Percentiles rank a stretch among this genome's conserved stretches.
These are phyloP conservation scores for Lepidonotus clava DNA, from an alignment of 2,888 invertebrate species.

Conservation along the genomic window DNA sequence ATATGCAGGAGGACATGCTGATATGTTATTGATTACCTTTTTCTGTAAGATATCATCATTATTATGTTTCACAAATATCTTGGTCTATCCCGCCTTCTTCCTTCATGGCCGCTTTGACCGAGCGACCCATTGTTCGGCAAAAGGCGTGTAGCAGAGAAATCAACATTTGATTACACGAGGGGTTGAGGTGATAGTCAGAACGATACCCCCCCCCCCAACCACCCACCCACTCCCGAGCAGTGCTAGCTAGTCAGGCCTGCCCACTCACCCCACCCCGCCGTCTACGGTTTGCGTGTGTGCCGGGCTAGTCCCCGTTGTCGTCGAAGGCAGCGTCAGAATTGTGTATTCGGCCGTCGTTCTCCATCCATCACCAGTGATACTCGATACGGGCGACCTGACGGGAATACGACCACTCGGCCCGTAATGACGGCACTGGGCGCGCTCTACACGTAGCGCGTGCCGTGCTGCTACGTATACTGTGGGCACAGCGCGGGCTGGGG, in stretches of 20 bases:
- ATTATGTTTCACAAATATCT: too few species aligned
- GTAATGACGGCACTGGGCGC: background rate
- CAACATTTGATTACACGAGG: background rate
- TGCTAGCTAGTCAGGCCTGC: background rate
- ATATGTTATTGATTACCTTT: too few species aligned
- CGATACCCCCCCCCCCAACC: background rate
- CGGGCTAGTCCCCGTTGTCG: background rate
- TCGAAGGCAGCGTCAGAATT: slow-evolving; percentile 8
- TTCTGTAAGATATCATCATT: too few species aligned
- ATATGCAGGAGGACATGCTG: too few species aligned
- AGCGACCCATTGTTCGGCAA: too few species aligned
- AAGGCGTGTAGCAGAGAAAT: background rate
- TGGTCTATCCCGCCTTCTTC: too few species aligned
- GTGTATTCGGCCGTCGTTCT: slow-evolving; percentile 25
- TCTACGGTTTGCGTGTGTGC: background rate
- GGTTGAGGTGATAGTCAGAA: background rate
- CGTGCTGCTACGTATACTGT: too few species aligned
- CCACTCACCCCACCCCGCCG: background rate
- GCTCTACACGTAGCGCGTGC: background rate
- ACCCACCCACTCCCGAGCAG: background rate
- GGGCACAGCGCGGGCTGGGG: too few species aligned
- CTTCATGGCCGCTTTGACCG: too few species aligned
- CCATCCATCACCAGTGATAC: slow-evolving; percentile 24
- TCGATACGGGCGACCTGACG: slow-evolving; percentile 23
- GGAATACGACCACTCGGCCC: slow-evolving; percentile 28